These are phyloP conservation scores for Telenomus remus DNA, from an alignment of 1,140 invertebrate species.

Conservation along the genomic window DNA sequence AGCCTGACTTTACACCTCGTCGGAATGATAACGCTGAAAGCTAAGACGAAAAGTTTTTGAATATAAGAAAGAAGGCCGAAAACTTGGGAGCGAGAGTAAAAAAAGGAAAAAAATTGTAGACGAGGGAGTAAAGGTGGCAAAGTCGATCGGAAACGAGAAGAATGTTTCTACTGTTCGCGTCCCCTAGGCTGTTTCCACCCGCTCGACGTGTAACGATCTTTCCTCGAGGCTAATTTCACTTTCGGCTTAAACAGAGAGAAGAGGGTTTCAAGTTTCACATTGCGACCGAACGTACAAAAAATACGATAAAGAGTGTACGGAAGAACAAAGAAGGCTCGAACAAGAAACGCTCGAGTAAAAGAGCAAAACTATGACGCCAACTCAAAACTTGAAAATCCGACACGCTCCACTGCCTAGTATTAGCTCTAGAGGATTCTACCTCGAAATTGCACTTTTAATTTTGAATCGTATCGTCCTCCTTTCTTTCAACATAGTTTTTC, in stretches of 20 bases:
- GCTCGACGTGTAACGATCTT: slow-evolving; percentile 54
- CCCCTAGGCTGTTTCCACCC: slow-evolving; percentile 16
- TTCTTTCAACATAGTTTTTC: slow-evolving; percentile 37
- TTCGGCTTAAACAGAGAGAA: slow-evolving; percentile 51
- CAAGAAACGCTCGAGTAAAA: slow-evolving; percentile 40
- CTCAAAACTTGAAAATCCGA: slow-evolving; percentile 61
- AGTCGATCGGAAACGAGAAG: slow-evolving; percentile 67
- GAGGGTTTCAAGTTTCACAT: slow-evolving; percentile 46
- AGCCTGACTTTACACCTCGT: too few relatives aligned
- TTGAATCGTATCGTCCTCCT: slow-evolving; percentile 25
- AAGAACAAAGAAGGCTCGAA: slow-evolving; percentile 37
- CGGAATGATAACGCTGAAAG: too few relatives aligned
- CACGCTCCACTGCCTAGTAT: slow-evolving; percentile 36
- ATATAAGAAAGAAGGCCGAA: not conserved
- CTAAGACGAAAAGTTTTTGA: too few relatives aligned
- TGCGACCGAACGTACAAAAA: slow-evolving; percentile 20
- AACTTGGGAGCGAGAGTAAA: slow-evolving; percentile 1
- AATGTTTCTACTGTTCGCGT: slow-evolving; percentile 57
- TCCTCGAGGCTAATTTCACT: slow-evolving; percentile 65
- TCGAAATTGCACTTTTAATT: slow-evolving; percentile 65
- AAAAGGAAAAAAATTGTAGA: slow-evolving; percentile 45
- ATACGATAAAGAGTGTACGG: slow-evolving; percentile 13
- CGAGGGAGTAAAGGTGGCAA: slow-evolving; percentile 53
- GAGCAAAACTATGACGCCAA: slow-evolving; percentile 41
- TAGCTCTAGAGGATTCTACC: slow-evolving; percentile 35